These are phyloP conservation scores for Capitulum mitella DNA, from an alignment of 2,888 invertebrate species.

Conservation along the genomic window DNA sequence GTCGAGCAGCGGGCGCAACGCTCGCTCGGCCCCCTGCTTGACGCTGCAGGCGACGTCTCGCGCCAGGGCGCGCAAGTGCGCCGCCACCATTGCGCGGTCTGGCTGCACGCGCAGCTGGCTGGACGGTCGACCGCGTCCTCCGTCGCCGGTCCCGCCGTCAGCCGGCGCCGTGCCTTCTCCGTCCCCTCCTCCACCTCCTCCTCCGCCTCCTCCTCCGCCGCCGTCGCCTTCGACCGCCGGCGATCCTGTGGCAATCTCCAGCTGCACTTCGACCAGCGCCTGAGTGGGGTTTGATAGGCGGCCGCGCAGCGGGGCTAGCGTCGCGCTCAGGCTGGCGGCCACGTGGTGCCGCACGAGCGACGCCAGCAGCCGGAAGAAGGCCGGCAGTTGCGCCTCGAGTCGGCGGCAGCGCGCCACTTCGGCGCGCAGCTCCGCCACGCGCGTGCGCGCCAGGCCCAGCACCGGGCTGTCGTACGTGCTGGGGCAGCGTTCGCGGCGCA, in stretches of 20 bases:
- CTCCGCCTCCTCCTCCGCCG: no score
- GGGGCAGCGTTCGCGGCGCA: background rate
- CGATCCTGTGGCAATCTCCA: background rate
- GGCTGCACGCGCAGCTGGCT: background rate
- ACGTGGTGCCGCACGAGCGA: background rate
- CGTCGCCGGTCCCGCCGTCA: background rate
- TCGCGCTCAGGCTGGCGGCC: background rate
- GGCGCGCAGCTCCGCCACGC: background rate
- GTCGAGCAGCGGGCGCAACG: background rate
- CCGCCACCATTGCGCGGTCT: background rate
- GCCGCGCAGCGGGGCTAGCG: background rate
- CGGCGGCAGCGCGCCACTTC: background rate
- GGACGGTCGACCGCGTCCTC: background rate
- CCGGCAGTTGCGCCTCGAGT: background rate
- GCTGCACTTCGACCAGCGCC: no score
- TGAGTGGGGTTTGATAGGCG: background rate
- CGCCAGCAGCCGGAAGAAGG: background rate
- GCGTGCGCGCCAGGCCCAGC: background rate
- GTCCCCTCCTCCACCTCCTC: no score
- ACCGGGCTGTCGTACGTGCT: conserved; percentile 9
- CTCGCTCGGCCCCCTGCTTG: background rate
- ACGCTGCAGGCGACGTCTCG: background rate
- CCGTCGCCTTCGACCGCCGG: no score
- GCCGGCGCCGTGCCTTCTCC: no score
- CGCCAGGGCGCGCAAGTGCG: background rate